These are phyloP conservation scores for Axis porcinus DNA, from an alignment of 2,113 vertebrate genomes.

Conservation along the genomic window DNA sequence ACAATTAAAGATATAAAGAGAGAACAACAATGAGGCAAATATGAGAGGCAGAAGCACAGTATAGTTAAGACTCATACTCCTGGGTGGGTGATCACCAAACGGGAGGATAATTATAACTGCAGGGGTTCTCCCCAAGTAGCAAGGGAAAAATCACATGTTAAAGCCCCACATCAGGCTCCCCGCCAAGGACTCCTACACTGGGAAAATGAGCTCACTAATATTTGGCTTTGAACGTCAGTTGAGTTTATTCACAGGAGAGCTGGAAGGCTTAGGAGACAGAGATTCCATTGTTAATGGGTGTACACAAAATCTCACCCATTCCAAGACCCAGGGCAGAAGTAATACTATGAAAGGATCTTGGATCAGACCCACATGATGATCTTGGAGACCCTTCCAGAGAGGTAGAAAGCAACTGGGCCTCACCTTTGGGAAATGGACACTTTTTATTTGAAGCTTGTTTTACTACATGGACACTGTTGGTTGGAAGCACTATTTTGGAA, in stretches of 20 bases:
- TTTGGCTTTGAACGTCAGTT: not conserved
- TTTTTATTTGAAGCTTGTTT: not conserved
- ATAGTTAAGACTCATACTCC: not conserved
- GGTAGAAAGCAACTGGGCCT: not conserved
- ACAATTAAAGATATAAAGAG: not conserved
- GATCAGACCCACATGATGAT: not conserved
- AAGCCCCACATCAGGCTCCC: not conserved
- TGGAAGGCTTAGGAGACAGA: not conserved
- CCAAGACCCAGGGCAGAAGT: not conserved
- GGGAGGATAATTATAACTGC: not conserved
- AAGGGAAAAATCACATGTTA: not conserved
- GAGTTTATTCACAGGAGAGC: not conserved
- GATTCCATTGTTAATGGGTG: not conserved
- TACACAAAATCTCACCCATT: not conserved
- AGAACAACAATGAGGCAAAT: not conserved
- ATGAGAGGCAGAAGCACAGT: not conserved
- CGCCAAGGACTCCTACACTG: not conserved
- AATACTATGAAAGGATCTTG: not conserved
- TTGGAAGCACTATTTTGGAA: not conserved
- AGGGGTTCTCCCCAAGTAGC: not conserved
- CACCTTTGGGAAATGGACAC: not conserved
- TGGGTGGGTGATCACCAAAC: not conserved
- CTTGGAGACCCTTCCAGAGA: not conserved
- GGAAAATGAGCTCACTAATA: not conserved
- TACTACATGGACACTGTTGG: not conserved